These are phyloP conservation scores for Caenorhabditis parvicauda DNA, from an alignment of 2,888 invertebrate genomes.

Conservation along the genomic window DNA sequence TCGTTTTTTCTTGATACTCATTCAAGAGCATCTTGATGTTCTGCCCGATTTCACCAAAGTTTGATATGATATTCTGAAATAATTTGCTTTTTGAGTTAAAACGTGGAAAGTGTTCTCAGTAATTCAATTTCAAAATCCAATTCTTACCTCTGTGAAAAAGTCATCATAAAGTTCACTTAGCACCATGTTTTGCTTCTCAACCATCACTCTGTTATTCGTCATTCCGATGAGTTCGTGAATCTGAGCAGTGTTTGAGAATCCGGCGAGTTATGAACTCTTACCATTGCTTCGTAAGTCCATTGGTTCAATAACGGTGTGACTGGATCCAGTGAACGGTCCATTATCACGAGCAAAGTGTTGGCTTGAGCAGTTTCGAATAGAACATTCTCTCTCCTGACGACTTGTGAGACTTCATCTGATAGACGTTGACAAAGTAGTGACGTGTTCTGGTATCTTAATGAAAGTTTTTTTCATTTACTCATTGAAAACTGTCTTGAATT, in stretches of 20 bases:
- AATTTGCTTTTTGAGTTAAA: not conserved
- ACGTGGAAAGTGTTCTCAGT: not conserved
- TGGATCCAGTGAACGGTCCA: slow-evolving; percentile 91
- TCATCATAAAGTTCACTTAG: slow-evolving; percentile 92
- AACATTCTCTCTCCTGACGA: slow-evolving; percentile 51
- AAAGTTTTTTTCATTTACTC: not conserved
- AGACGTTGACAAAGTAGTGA: slow-evolving; percentile 47
- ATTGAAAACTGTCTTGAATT: not conserved
- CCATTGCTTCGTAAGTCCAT: slow-evolving; percentile 99
- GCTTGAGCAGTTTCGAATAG: slow-evolving; percentile 44
- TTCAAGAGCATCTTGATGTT: slow-evolving; percentile 96
- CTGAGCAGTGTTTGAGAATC: slow-evolving; percentile 4
- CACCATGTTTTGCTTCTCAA: slow-evolving; percentile 84
- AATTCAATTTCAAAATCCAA: not conserved
- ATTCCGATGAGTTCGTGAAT: slow-evolving; percentile 90
- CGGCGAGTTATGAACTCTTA: slow-evolving; percentile 3
- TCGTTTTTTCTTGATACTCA: slow-evolving; percentile 87
- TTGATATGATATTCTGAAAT: slow-evolving; percentile 81
- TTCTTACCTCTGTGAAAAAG: slow-evolving; percentile 82
- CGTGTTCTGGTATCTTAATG: slow-evolving; percentile 43
- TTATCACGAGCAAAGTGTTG: slow-evolving; percentile 75
- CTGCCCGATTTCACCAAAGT: slow-evolving; percentile 97
- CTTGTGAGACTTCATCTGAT: slow-evolving; percentile 47
- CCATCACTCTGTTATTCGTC: slow-evolving; percentile 86
- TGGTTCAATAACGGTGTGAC: slow-evolving; percentile 91